These are phyloP conservation scores for Drosophila niveifrons DNA, from an alignment of 2,888 invertebrate species.

Conservation along the genomic window DNA sequence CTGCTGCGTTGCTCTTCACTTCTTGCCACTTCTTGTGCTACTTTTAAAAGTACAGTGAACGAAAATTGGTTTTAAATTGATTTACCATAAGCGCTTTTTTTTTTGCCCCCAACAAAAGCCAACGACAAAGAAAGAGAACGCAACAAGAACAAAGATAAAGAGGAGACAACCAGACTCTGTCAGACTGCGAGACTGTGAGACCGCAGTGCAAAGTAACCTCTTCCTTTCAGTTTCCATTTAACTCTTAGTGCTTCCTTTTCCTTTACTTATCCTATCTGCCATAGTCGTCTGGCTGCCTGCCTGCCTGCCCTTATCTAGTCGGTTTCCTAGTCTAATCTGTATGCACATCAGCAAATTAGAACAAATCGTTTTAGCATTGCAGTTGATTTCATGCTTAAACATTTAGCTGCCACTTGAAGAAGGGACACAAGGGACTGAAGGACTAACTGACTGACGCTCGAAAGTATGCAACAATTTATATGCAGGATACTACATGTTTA, in stretches of 20 bases:
- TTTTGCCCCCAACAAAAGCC: conserved; percentile 5
- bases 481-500: conserved; percentile 65
- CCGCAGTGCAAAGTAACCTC: conserved; percentile 26
- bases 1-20: conserved; percentile 19
- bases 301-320: not conserved
- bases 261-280: not conserved
- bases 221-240: conserved; percentile 25
- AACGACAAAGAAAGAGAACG: conserved; percentile 21
- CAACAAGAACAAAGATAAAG: conserved; percentile 26
- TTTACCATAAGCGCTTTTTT: conserved; percentile 71
- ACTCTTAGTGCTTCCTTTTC: conserved; percentile 24
- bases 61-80: conserved; percentile 81
- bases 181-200: conserved; percentile 7
- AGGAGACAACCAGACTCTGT: not conserved
- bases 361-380: conserved; percentile 66
- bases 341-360: conserved; percentile 75
- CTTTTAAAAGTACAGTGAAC: conserved; percentile 44
- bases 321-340: conserved; percentile 56
- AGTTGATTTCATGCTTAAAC: conserved; percentile 68
- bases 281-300: not conserved
- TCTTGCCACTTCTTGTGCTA: conserved; percentile 10
- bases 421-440: too few species aligned
- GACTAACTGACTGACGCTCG: not conserved
- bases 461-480: conserved; percentile 65
- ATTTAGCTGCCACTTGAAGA: conserved; percentile 43